phyloP scores from a whole-genome alignment of 2,888 invertebrate species.

The Ferdinandea cuprea region DNA sequence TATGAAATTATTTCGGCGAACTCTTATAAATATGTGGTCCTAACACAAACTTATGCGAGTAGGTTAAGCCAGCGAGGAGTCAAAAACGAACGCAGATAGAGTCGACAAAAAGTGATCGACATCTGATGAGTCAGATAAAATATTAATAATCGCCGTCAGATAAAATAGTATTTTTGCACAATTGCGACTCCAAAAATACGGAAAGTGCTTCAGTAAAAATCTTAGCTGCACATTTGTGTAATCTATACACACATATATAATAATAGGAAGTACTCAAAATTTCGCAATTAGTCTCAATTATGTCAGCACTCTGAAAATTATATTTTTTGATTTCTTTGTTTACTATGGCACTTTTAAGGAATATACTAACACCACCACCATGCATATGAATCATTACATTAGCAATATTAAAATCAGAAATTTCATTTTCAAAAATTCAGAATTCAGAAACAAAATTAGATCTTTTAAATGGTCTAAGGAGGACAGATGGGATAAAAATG shows the following conservation, averaged over 20 bases:
- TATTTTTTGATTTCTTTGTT: neutral
- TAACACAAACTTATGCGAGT: too few relatives aligned
- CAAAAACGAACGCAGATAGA: too few relatives aligned
- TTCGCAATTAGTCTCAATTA: neutral
- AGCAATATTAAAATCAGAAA: too few relatives aligned
- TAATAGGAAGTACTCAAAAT: neutral
- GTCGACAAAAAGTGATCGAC: constrained; percentile 4
- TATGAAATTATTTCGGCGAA: too few relatives aligned
- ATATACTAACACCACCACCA: constrained; percentile 24
- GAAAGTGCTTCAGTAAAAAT: constrained; percentile 1
- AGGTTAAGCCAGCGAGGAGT: too few relatives aligned
- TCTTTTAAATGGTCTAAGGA: constrained; percentile 9
- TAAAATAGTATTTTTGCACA: constrained; percentile 4
- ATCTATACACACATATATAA: constrained; percentile 9
- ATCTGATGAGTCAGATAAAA: neutral
- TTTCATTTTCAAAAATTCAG: constrained; percentile 12
- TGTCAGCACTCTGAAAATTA: constrained; percentile 5
- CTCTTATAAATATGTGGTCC: too few relatives aligned
- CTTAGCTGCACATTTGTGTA: constrained; percentile 9
- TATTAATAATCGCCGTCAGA: constrained; percentile 1
- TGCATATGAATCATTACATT: constrained; percentile 21
- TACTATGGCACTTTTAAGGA: constrained; percentile 6
- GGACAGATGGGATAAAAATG: constrained; percentile 5
- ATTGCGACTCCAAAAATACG: constrained; percentile 1
- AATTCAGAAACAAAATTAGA: constrained; percentile 9